Conservation (phyloP, 2,888 invertebrate species). For the Rapana venosa region DNA sequence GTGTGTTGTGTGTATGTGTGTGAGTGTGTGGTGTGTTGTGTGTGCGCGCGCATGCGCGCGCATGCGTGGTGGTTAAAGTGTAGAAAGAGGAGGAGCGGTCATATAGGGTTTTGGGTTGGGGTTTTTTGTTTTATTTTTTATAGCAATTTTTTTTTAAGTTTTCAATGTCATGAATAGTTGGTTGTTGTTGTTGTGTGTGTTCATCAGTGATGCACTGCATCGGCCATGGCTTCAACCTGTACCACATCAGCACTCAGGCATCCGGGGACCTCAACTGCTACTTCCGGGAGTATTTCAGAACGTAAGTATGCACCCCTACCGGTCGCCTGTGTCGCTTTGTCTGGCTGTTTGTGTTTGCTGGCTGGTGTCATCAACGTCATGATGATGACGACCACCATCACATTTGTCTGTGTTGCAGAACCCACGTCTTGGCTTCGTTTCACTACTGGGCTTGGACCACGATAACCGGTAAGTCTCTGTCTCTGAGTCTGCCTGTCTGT, state of each 20-base stretch:
- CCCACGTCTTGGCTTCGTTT: constrained; percentile 83
- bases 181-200: neutral
- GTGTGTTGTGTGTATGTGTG: too few species aligned
- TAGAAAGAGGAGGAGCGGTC: neutral
- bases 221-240: constrained; percentile 83
- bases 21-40: neutral
- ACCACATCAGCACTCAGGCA: constrained; percentile 83
- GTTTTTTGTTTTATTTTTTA: too few species aligned
- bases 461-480: constrained; percentile 60
- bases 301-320: constrained; percentile 50
- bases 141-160: too few species aligned
- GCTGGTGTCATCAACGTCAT: too few species aligned
- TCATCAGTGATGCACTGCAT: constrained; percentile 81
- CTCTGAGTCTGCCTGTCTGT: neutral
- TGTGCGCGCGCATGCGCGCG: neutral
- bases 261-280: constrained; percentile 67
- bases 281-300: constrained; percentile 68
- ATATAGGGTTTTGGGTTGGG: too few species aligned
- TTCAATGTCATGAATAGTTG: neutral
- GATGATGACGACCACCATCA: too few species aligned
- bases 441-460: constrained; percentile 82
- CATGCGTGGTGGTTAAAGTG: neutral
- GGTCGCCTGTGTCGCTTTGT: neutral
- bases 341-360: neutral
- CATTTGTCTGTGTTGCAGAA: constrained; percentile 76